Conservation (phyloP, 2,888 invertebrate genomes). For the Reticulitermes lucifugus region DNA sequence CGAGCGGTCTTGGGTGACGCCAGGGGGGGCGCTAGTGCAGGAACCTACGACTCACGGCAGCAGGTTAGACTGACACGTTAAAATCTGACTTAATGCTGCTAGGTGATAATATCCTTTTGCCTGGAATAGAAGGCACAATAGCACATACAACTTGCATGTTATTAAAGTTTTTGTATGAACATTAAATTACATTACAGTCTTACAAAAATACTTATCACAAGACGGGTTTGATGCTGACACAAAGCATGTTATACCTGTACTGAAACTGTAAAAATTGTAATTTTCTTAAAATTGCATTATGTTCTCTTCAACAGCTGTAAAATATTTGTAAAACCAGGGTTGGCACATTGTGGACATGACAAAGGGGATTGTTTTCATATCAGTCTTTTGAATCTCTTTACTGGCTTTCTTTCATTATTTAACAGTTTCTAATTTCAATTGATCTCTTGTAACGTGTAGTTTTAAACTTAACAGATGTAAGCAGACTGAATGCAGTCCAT, state of each 20-base stretch:
- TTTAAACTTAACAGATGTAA: not conserved
- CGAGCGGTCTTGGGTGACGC: slow-evolving; percentile 52
- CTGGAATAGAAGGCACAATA: not conserved
- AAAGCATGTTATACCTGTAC: not conserved
- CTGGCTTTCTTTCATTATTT: not conserved
- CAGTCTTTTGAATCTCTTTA: not conserved
- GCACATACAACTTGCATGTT: slow-evolving; percentile 6
- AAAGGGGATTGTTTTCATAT: not conserved
- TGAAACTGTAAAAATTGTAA: not conserved
- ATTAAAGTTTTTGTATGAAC: not conserved
- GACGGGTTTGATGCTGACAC: not conserved
- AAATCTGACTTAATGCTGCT: slow-evolving; percentile 31
- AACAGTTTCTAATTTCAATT: not conserved
- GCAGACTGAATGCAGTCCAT: too few relatives aligned
- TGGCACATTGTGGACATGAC: not conserved
- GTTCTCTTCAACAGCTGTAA: not conserved
- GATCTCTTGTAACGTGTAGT: not conserved
- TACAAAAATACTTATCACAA: not conserved
- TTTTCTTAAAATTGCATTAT: not conserved
- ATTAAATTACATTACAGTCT: not conserved
- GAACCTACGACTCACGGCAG: slow-evolving; percentile 51
- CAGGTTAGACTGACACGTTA: slow-evolving; percentile 47
- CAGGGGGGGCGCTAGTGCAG: slow-evolving; percentile 52
- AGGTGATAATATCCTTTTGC: not conserved
- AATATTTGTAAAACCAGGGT: not conserved